Conservation (phyloP, 2,797 vertebrate genomes). For the Cyprinodon diabolis region DNA sequence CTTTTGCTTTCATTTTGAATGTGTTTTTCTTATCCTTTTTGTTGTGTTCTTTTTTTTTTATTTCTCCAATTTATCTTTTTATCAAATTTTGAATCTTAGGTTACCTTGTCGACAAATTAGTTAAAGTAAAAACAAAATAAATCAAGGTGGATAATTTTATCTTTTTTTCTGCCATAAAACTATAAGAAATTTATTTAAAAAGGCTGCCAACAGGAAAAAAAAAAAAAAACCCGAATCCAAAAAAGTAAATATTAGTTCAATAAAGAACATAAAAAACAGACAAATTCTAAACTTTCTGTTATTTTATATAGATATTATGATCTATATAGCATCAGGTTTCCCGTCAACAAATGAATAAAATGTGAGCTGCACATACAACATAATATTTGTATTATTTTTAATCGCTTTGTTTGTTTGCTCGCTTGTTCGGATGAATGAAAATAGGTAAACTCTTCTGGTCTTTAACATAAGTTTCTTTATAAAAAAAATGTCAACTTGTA, state of each 20-base stretch:
- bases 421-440: no score
- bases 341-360: neutral
- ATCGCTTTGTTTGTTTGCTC: no score
- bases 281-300: no score
- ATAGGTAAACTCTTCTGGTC: no score
- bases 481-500: no score
- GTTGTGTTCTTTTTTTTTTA: neutral
- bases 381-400: no score
- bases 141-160: neutral
- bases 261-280: no score
- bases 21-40: neutral
- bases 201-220: neutral
- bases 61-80: neutral
- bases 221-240: no score
- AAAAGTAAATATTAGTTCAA: no score
- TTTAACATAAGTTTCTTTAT: no score
- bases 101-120: neutral
- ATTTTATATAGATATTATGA: no score
- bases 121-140: neutral
- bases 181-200: neutral
- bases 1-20: neutral
- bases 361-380: neutral
- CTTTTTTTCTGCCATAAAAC: neutral
- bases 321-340: neutral
- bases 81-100: neutral